Base-by-base conservation (phyloP, 2,113 vertebrate species). In the Potamarius usumacintae region DNA sequence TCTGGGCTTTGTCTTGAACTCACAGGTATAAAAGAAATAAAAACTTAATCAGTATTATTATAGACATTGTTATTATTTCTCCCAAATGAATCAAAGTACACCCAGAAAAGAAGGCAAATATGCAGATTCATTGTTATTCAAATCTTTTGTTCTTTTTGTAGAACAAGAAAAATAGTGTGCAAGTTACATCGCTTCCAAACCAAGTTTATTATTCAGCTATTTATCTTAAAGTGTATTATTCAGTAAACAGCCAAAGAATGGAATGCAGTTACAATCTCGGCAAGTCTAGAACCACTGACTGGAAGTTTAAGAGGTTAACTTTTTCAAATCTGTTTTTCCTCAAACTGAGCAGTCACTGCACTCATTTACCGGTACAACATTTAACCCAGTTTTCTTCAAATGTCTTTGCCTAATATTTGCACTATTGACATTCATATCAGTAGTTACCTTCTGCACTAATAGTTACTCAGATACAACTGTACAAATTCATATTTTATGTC, bases 1-100 rank as follows among this genome's bases (percentile, higher is more conserved):
- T 81, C 27, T 81, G 17, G 53, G 9, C 30, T 60, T 60, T 79
- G 25, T 55, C 76, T 79, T 42, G 4, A 42, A 22, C 79, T 60
- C 4, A 60, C 79, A 81, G 5, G 30, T 81, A 27, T 34, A 34
- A 60, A 81, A 42, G 8, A 60, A n/a, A 8, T 60, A 30, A 27
- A 81, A 60, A 7, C 57, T 58, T 60, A 80, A 57, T 60, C 11
- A 1, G 7, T 20, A 34, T 80, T 58, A 58, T 80, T 57, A 80
- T 4, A 80, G 53, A 58, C 7, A 79, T 18, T 80, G n/a, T 30
- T 42, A 58, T 34, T 34, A 27, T 57, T 57, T 30, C 77, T 57
- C 25, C 53, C n/a, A 58, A 57, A 80, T 80, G n/a, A 80, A 80
- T 57, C 77, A 80, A 80, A 57, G 25, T 55, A 55, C 25, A 57